Base-by-base conservation (phyloP, 1,140 invertebrate genomes). In the Ditylenchus dipsaci region DNA sequence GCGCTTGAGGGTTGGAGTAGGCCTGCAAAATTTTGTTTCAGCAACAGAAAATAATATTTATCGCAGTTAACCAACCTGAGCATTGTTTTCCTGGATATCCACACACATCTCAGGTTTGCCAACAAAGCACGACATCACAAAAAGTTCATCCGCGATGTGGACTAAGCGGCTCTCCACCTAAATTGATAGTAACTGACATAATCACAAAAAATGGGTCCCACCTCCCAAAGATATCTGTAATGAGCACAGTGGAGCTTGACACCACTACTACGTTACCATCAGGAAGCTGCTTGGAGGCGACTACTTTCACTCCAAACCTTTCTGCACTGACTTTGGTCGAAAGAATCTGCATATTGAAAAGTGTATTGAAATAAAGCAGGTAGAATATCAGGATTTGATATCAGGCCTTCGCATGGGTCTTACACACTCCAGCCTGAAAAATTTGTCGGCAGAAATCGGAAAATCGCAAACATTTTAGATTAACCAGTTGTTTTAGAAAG, bases 91-190 rank as follows among this genome's bases (percentile, higher is more conserved):
- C 15, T 53, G 49, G 29, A 61, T 27, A 19, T 61, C 38, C 3
- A 79, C 68, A 47, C 76, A 69, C 75, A 79, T 78, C 69, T 77
- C 75, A 19, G 77, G 77, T 30, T 78, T 17, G 19, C 77, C 73
- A 45, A 61, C 78, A 57, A 79, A 79, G 49, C 77, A 79, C 15
- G 75, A 67, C 76, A 79, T 80, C 19, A 79, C 47, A 56, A 68
- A 79, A 19, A 80, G 57, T 29, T 79, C 77, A 61, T 80, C 79
- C 15, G 78, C 78, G 58, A 79, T 80, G 43, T 77, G 71, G 1
- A 78, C 77, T 30, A 79, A 56, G 7, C 77, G 73, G 38, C 59
- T 72, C 62, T 79, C 78, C 13, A 80, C 66, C 78, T 80, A 26
- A 53, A 77, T 70, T 42, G n/a, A n/a, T n/a, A n/a, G n/a, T n/a